These are phyloP conservation scores for Myiopsitta monachus DNA, from an alignment of 2,113 vertebrate species.

Conservation along the genomic window DNA sequence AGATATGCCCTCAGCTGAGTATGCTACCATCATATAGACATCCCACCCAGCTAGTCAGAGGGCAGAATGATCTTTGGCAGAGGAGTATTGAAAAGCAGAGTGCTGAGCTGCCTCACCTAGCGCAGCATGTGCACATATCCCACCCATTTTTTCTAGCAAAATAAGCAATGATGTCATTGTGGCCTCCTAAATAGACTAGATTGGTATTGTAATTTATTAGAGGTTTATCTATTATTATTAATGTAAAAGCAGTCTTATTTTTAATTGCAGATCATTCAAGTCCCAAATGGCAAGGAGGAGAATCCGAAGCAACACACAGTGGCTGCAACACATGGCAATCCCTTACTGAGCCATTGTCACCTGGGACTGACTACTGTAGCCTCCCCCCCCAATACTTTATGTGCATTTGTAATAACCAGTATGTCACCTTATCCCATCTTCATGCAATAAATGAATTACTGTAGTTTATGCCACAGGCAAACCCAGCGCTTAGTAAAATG, in stretches of 20 bases:
- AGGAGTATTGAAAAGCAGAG: not conserved
- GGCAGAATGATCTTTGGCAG: not conserved
- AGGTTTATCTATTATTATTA: not conserved
- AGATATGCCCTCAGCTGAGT: not conserved
- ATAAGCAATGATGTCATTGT: not conserved
- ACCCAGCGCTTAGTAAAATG: not conserved
- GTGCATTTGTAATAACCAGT: not conserved
- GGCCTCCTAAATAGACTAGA: not conserved
- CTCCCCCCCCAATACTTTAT: fast-evolving
- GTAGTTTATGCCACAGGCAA: not conserved
- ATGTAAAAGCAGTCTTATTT: not conserved
- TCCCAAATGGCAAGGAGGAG: not conserved
- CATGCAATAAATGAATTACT: not conserved
- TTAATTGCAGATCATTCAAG: not conserved
- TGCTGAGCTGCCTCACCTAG: not conserved
- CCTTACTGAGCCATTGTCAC: not conserved
- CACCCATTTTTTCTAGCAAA: not conserved
- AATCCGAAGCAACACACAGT: not conserved
- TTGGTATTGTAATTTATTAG: not conserved
- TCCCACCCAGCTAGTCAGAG: not conserved
- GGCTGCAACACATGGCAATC: not conserved
- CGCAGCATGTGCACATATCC: not conserved
- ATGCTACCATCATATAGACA: not conserved
- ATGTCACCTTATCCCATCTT: not conserved
- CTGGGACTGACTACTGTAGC: not conserved